Evolutionary conservation across 2,113 vertebrate genomes (phyloP).

Genomic region (Casuarius casuarius): DNA sequence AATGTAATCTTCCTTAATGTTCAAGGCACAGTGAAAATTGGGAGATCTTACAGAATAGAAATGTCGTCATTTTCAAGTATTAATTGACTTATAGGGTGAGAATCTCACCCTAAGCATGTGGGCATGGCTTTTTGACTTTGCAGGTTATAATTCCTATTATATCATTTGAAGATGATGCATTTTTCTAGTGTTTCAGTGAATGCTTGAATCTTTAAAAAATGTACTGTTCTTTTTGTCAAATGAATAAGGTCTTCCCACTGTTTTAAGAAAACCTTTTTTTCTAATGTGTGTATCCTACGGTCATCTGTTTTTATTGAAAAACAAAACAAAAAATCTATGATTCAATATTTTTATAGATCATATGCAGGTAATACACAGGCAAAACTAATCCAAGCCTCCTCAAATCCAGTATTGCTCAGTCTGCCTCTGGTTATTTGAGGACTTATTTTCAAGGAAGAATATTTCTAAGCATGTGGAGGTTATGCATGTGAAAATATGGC

Average conservation of each 20-base stretch:
- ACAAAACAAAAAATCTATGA: background rate
- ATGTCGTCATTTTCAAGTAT: conserved; percentile 7
- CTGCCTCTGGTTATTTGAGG: background rate
- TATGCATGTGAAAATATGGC: background rate
- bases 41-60: conserved; percentile 17
- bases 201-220: background rate
- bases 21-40: background rate
- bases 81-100: conserved; percentile 4
- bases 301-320: background rate
- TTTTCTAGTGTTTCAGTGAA: background rate
- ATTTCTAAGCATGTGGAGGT: background rate
- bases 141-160: conserved; percentile 3
- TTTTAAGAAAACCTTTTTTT: background rate
- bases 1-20: conserved; percentile 24
- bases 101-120: background rate
- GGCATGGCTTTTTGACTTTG: conserved; percentile 7
- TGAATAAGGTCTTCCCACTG: background rate
- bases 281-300: background rate
- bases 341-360: background rate
- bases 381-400: background rate
- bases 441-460: background rate
- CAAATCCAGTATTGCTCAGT: background rate
- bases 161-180: conserved; percentile 29
- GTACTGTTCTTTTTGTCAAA: background rate
- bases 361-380: background rate